Conservation (phyloP, 2,888 invertebrate species). For the Aphodius granarius region DNA sequence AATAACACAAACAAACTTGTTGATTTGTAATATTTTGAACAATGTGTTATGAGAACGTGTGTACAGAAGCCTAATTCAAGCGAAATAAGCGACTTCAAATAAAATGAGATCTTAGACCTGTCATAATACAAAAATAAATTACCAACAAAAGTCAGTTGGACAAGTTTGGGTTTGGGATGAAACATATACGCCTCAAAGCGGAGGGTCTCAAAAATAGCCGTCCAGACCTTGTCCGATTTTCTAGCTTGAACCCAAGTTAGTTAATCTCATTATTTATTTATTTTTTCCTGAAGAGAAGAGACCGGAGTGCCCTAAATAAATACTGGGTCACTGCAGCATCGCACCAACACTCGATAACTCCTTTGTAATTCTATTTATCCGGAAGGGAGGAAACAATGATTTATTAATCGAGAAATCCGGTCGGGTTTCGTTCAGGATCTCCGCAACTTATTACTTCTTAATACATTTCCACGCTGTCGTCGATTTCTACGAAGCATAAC, state of each 20-base stretch:
- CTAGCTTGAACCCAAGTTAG: not conserved
- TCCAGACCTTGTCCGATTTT: slow-evolving; percentile 3
- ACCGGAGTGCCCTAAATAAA: slow-evolving; percentile 12
- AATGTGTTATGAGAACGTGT: too few relatives aligned
- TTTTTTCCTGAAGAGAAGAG: slow-evolving; percentile 2
- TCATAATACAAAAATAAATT: too few relatives aligned
- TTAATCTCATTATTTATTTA: slow-evolving; percentile 15
- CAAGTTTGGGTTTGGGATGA: too few relatives aligned
- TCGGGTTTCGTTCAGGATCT: not conserved
- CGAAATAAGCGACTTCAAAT: too few relatives aligned
- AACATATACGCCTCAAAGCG: too few relatives aligned
- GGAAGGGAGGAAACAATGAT: slow-evolving; percentile 1
- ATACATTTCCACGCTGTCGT: not conserved
- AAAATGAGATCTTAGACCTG: too few relatives aligned
- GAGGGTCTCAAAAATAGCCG: not conserved
- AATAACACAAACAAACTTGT: too few relatives aligned
- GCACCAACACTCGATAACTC: slow-evolving; percentile 13
- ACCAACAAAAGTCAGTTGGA: too few relatives aligned
- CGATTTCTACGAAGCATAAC: not conserved
- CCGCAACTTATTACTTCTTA: not conserved
- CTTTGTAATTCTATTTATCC: slow-evolving; percentile 11
- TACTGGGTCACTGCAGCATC: slow-evolving; percentile 1
- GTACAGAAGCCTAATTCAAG: too few relatives aligned
- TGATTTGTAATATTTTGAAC: too few relatives aligned
- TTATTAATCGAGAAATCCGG: slow-evolving; percentile 9